Conservation (phyloP, 2,113 vertebrate species). For the Loxodonta africana region DNA sequence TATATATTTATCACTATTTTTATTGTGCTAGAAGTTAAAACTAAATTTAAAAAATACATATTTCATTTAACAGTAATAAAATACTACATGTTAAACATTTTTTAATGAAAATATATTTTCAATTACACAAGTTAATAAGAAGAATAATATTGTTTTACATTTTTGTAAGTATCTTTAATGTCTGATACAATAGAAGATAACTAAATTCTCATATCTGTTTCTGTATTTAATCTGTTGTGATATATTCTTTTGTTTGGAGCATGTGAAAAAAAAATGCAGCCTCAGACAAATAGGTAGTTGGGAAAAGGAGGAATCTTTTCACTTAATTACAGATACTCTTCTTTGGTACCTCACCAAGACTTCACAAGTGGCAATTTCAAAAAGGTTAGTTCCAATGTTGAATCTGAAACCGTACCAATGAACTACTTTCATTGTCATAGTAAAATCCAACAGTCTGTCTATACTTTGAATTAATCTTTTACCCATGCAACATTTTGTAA, state of each 20-base stretch:
- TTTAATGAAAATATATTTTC: slow-evolving; percentile 44
- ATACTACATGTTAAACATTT: neutral
- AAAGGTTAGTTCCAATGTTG: slow-evolving; percentile 56
- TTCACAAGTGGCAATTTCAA: slow-evolving; percentile 49
- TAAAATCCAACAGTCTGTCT: slow-evolving; percentile 47
- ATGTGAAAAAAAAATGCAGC: neutral
- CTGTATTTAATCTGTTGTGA: neutral
- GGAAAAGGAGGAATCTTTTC: slow-evolving; percentile 24
- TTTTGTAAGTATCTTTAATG: neutral
- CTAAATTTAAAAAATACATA: neutral
- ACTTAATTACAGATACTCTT: slow-evolving; percentile 27
- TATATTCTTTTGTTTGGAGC: neutral
- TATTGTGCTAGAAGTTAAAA: slow-evolving; percentile 48
- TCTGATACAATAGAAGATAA: neutral
- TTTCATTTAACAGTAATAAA: slow-evolving; percentile 19
- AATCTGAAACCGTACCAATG: neutral
- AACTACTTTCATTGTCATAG: slow-evolving; percentile 30
- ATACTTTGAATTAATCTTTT: slow-evolving; percentile 28
- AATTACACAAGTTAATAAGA: slow-evolving; percentile 44
- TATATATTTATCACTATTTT: neutral
- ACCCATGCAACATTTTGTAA: slow-evolving; percentile 46
- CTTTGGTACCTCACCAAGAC: neutral
- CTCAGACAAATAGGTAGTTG: neutral
- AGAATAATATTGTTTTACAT: neutral
- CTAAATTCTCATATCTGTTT: neutral